Evolutionary conservation across 2,888 invertebrate species (phyloP).

Genomic region (Sycophila texana): DNA sequence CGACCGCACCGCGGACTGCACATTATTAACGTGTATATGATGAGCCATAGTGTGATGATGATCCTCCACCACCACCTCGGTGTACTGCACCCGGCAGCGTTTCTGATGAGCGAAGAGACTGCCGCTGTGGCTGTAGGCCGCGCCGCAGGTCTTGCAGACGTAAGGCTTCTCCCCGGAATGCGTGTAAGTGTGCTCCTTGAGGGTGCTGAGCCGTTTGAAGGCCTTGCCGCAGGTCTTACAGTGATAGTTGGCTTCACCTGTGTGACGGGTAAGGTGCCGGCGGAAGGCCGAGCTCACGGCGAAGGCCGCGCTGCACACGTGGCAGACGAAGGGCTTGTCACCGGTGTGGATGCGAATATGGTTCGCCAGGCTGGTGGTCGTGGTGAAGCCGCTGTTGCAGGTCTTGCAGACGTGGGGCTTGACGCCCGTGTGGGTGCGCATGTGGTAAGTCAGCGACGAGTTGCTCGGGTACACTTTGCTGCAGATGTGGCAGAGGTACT

Average conservation of each 20-base stretch:
- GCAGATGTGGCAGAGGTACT: slow-evolving; percentile 74
- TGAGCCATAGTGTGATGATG: slow-evolving; percentile 67
- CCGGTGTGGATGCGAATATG: slow-evolving; percentile 74
- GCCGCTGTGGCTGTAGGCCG: slow-evolving; percentile 74
- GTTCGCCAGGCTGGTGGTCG: slow-evolving; percentile 73
- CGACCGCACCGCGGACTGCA: slow-evolving; percentile 71
- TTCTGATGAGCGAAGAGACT: slow-evolving; percentile 74
- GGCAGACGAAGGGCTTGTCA: slow-evolving; percentile 73
- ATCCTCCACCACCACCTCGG: slow-evolving; percentile 70
- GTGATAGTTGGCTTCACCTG: slow-evolving; percentile 74
- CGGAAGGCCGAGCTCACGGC: slow-evolving; percentile 74
- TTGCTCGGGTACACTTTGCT: slow-evolving; percentile 75
- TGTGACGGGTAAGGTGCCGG: slow-evolving; percentile 72
- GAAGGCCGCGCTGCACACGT: slow-evolving; percentile 74
- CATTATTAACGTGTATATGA: slow-evolving; percentile 73
- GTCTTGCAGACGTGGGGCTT: slow-evolving; percentile 74
- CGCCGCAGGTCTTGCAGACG: slow-evolving; percentile 73
- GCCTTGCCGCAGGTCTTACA: slow-evolving; percentile 74
- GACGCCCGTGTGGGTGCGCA: slow-evolving; percentile 73
- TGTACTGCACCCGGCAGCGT: slow-evolving; percentile 71
- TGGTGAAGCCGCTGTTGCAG: slow-evolving; percentile 74
- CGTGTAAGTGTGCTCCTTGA: slow-evolving; percentile 74
- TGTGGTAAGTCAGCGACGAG: slow-evolving; percentile 73
- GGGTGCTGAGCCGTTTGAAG: slow-evolving; percentile 72
- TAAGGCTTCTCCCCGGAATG: slow-evolving; percentile 74